Evolutionary conservation across 64 coral and sea anemone genomes (phyloP).

Genomic region (Porites australiensis): DNA sequence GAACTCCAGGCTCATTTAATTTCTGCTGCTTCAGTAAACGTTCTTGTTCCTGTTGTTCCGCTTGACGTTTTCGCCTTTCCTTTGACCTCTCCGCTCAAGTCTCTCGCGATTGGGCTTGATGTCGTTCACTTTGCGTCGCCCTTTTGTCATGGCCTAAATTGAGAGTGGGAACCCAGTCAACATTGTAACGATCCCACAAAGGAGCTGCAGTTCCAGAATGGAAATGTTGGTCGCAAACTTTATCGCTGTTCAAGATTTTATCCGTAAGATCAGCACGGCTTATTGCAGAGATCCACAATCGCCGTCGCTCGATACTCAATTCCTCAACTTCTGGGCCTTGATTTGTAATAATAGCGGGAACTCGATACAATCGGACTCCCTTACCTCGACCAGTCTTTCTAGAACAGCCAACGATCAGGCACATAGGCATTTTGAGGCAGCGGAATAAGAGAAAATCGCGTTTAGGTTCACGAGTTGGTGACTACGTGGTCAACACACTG

Average conservation of each 20-base stretch:
- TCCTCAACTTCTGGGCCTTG: constrained; percentile 54
- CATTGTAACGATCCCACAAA: constrained; percentile 42
- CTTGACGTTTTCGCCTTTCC: constrained; percentile 38
- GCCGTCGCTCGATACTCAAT: constrained; percentile 45
- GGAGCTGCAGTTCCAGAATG: constrained; percentile 43
- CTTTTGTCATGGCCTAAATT: constrained; percentile 44
- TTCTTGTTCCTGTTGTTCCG: constrained; percentile 43
- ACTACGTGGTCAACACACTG: constrained; percentile 14
- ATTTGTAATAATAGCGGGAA: constrained; percentile 28
- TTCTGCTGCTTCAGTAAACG: constrained; percentile 62
- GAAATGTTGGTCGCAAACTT: constrained; percentile 27
- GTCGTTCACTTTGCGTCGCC: constrained; percentile 18
- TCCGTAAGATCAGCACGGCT: constrained; percentile 51
- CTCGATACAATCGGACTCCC: constrained; percentile 61
- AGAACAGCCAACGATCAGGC: constrained; percentile 55
- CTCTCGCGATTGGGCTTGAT: neutral
- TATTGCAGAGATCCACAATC: constrained; percentile 55
- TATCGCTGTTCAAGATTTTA: constrained; percentile 32
- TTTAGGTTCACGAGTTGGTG: constrained; percentile 27
- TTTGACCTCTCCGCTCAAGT: constrained; percentile 41
- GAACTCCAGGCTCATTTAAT: constrained; percentile 51
- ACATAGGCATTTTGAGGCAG: constrained; percentile 51
- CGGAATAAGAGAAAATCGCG: constrained; percentile 22
- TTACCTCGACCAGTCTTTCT: constrained; percentile 59
- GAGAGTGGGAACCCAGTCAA: constrained; percentile 46